Evolutionary conservation across 2,113 vertebrate genomes (phyloP).

Genomic region (Lucifuga dentata): DNA sequence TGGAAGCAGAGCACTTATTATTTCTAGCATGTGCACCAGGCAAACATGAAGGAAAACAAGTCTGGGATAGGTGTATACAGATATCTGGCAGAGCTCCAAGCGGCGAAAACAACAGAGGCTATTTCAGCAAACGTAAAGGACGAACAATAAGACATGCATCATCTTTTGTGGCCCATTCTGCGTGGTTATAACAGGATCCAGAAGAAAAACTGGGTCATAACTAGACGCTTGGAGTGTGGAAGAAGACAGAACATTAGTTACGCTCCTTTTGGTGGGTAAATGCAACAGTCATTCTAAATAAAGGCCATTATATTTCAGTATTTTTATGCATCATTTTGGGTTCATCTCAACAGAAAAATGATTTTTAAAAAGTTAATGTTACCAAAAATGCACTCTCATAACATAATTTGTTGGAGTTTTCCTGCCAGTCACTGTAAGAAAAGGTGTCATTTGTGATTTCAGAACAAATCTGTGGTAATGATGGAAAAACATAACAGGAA

Average conservation of each 20-base stretch:
- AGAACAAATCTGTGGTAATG: too few relatives aligned
- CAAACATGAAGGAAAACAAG: conserved; percentile 56
- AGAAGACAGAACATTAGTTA: conserved; percentile 18
- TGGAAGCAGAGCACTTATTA: conserved; percentile 15
- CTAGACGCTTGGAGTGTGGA: conserved; percentile 30
- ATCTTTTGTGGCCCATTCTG: conserved; percentile 67
- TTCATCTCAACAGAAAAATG: too few relatives aligned
- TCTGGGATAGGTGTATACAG: conserved; percentile 31
- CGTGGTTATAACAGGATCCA: conserved; percentile 39
- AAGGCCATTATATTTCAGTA: neutral
- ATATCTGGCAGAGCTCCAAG: conserved; percentile 65
- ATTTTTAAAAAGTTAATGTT: too few relatives aligned
- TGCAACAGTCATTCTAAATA: conserved; percentile 7
- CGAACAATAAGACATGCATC: conserved; percentile 80
- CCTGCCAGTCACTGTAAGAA: too few relatives aligned
- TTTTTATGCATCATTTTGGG: neutral
- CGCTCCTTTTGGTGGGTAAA: conserved; percentile 20
- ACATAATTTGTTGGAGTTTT: too few relatives aligned
- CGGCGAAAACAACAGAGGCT: conserved; percentile 57
- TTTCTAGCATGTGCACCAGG: conserved; percentile 31
- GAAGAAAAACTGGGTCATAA: conserved; percentile 33
- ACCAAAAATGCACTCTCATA: too few relatives aligned
- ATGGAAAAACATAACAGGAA: too few relatives aligned
- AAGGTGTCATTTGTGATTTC: too few relatives aligned
- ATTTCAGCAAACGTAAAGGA: conserved; percentile 43